These are phyloP conservation scores for Caradrina clavipalpis DNA, from an alignment of 2,888 invertebrate genomes.

Conservation along the genomic window DNA sequence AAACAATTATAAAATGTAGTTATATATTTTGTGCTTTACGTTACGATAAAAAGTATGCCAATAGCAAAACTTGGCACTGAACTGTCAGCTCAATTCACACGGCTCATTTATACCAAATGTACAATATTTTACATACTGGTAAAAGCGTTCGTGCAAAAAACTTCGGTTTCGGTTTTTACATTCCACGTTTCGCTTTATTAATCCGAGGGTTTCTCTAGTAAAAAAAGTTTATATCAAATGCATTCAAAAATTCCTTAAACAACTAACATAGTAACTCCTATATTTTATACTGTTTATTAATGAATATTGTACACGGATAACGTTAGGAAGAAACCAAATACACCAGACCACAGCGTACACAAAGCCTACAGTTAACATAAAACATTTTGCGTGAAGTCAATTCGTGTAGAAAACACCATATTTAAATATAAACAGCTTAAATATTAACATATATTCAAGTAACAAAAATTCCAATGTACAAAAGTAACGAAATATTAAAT, in stretches of 20 bases:
- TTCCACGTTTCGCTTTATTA: conserved; percentile 85
- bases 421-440: conserved; percentile 89
- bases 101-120: conserved; percentile 91
- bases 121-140: conserved; percentile 91
- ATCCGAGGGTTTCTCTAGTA: conserved; percentile 87
- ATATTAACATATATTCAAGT: conserved; percentile 88
- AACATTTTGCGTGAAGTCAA: conserved; percentile 85
- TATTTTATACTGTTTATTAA: conserved; percentile 85
- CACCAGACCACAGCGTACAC: conserved; percentile 87
- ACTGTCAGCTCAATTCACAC: conserved; percentile 89
- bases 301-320: conserved; percentile 85
- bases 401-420: conserved; percentile 86
- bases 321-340: conserved; percentile 86
- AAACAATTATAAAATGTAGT: conserved; percentile 80
- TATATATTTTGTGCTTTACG: conserved; percentile 83
- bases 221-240: conserved; percentile 91
- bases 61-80: conserved; percentile 90
- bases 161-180: conserved; percentile 88
- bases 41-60: conserved; percentile 82
- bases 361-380: conserved; percentile 86
- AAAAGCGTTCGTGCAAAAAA: conserved; percentile 89
- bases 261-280: conserved; percentile 89
- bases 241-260: conserved; percentile 91
- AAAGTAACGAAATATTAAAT: conserved; percentile 89
- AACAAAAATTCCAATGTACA: conserved; percentile 90